Conservation (phyloP, 2,888 invertebrate species). For the Ernsta delagoae region DNA sequence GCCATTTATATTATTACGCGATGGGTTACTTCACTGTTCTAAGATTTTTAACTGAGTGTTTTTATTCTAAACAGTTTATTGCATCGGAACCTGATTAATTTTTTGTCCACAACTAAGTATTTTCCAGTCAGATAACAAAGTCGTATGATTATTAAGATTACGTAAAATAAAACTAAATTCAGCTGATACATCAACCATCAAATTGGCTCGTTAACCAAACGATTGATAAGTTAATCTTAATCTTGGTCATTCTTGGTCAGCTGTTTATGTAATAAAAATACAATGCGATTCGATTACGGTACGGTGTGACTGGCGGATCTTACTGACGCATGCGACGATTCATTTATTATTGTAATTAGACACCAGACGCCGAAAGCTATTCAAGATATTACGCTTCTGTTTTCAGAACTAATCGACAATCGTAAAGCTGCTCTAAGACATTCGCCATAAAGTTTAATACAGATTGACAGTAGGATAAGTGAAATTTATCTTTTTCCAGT, state of each 20-base stretch:
- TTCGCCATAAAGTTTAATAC: constrained; percentile 45
- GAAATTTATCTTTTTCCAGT: constrained; percentile 35
- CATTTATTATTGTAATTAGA: constrained; percentile 72
- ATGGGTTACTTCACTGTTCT: too few relatives aligned
- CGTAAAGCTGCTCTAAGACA: constrained; percentile 1
- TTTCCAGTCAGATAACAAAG: constrained; percentile 12
- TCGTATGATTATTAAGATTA: constrained; percentile 14
- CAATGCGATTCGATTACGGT: constrained; percentile 37
- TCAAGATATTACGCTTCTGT: constrained; percentile 51
- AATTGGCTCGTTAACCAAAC: constrained; percentile 25
- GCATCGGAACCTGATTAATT: too few relatives aligned
- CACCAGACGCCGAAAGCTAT: constrained; percentile 66
- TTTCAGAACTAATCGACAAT: constrained; percentile 42
- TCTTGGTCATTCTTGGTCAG: neutral
- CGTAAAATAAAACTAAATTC: constrained; percentile 22
- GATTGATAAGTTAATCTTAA: constrained; percentile 24
- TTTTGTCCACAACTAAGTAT: too few relatives aligned
- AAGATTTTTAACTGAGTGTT: too few relatives aligned
- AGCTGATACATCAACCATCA: constrained; percentile 18
- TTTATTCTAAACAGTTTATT: too few relatives aligned
- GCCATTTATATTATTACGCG: too few relatives aligned
- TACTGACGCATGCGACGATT: constrained; percentile 60
- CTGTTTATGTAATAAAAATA: constrained; percentile 25
- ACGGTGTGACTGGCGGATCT: constrained; percentile 53
- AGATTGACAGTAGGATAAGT: neutral